Percentiles rank a stretch among this genome's conserved stretches.
Evolutionary conservation across 2,888 invertebrate species (phyloP).

Genomic region (Clanis bilineata): DNA sequence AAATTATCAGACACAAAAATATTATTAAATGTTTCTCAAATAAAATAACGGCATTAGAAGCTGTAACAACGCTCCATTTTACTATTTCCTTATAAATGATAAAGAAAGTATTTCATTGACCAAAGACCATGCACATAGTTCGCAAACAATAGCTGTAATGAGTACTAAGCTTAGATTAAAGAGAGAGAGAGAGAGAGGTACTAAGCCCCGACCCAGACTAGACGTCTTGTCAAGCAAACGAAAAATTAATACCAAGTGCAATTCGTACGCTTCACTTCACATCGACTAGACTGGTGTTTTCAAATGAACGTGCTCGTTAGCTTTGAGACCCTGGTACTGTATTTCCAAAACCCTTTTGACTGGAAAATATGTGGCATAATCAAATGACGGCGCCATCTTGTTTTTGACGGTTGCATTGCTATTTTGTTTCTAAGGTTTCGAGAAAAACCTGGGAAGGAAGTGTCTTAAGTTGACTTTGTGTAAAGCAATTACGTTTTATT

Average conservation of each 20-base stretch:
- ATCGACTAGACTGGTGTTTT: slow-evolving; percentile 9
- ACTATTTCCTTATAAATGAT: not conserved
- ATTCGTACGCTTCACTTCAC: slow-evolving; percentile 3
- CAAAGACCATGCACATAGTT: too few relatives aligned
- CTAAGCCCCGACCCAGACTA: too few relatives aligned
- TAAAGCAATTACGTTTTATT: too few relatives aligned
- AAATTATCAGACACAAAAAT: too few relatives aligned
- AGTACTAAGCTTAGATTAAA: slow-evolving; percentile 9
- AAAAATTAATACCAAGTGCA: slow-evolving; percentile 13
- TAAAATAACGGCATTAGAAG: too few relatives aligned
- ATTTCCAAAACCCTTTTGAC: not conserved
- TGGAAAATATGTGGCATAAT: not conserved
- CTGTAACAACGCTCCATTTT: too few relatives aligned
- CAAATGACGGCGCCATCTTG: not conserved
- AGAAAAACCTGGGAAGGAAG: too few relatives aligned
- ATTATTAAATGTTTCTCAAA: too few relatives aligned
- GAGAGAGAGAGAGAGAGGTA: too few relatives aligned
- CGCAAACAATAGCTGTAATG: slow-evolving; percentile 3
- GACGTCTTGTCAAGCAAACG: slow-evolving; percentile 11
- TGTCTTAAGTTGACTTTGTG: too few relatives aligned
- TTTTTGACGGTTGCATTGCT: not conserved
- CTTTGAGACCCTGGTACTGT: slow-evolving; percentile 14
- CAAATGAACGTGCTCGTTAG: slow-evolving; percentile 15
- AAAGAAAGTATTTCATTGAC: not conserved
- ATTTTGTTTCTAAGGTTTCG: not conserved